Evolutionary conservation across 2,113 vertebrate species (phyloP).

Genomic region (Gymnorhina tibicen): DNA sequence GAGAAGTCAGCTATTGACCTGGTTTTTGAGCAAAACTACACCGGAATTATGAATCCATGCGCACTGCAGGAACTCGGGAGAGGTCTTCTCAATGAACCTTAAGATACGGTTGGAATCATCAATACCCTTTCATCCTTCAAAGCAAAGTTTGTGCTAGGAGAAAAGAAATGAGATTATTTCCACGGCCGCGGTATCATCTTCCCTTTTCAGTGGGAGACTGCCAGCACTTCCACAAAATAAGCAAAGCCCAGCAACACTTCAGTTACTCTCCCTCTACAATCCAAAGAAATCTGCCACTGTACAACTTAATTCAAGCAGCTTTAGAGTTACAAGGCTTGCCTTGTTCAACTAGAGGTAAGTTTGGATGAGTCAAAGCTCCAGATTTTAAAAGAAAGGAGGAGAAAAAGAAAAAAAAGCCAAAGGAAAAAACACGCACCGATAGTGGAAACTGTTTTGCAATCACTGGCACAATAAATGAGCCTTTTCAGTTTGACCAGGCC

Average conservation of each 20-base stretch:
- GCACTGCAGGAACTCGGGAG: neutral
- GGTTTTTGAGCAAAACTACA: neutral
- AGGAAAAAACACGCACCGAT: neutral
- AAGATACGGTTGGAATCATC: neutral
- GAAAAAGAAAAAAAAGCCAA: neutral
- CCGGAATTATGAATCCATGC: neutral
- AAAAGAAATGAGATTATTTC: neutral
- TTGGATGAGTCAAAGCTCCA: neutral
- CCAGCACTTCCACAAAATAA: neutral
- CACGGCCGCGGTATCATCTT: neutral
- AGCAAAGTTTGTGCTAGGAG: neutral
- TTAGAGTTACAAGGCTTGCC: neutral
- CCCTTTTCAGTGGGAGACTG: neutral
- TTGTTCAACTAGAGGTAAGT: neutral
- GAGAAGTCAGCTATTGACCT: neutral
- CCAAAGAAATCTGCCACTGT: neutral
- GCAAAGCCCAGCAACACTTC: neutral
- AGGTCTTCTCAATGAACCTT: neutral
- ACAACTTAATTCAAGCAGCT: neutral
- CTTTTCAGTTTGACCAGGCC: neutral
- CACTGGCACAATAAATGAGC: neutral
- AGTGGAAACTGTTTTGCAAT: neutral
- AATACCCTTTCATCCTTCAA: neutral
- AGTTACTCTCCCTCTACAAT: neutral
- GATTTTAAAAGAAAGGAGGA: neutral